phyloP scores from a whole-genome alignment of 2,113 vertebrate species.

The Amazona vittata region DNA sequence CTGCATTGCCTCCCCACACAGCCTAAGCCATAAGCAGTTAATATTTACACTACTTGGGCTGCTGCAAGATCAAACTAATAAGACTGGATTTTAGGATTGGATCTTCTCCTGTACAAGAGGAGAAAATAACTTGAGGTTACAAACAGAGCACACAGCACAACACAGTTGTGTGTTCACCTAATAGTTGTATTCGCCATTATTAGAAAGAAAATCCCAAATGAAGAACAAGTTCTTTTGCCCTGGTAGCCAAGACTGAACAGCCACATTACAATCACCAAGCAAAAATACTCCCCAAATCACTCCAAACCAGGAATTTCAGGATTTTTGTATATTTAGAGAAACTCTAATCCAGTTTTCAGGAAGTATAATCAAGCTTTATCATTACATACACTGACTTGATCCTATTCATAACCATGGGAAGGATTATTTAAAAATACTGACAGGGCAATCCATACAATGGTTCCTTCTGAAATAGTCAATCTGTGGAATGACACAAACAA shows the following conservation, averaged over 20 bases:
- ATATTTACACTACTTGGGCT: neutral
- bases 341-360: conserved; percentile 30
- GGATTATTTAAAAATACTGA: conserved; percentile 52
- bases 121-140: neutral
- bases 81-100: neutral
- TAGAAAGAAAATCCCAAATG: neutral
- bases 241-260: neutral
- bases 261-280: neutral
- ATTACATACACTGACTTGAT: conserved; percentile 31
- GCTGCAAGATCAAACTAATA: neutral
- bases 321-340: conserved; percentile 50
- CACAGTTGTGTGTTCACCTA: neutral
- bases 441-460: conserved; percentile 33
- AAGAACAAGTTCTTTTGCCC: neutral
- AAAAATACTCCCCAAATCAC: neutral
- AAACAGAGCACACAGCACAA: neutral
- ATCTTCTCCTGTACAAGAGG: neutral
- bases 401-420: conserved; percentile 28
- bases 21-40: neutral
- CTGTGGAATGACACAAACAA: conserved; percentile 48
- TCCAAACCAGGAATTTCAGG: conserved; percentile 46
- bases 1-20: neutral
- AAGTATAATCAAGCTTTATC: conserved; percentile 52
- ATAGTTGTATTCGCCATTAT: neutral
- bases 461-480: conserved; percentile 7